Percentiles rank a stretch among this genome's conserved stretches.
These are phyloP conservation scores for Haliclona indistincta DNA, from an alignment of 37 sponge, comb jelly and placozoan genomes.

Conservation along the genomic window DNA sequence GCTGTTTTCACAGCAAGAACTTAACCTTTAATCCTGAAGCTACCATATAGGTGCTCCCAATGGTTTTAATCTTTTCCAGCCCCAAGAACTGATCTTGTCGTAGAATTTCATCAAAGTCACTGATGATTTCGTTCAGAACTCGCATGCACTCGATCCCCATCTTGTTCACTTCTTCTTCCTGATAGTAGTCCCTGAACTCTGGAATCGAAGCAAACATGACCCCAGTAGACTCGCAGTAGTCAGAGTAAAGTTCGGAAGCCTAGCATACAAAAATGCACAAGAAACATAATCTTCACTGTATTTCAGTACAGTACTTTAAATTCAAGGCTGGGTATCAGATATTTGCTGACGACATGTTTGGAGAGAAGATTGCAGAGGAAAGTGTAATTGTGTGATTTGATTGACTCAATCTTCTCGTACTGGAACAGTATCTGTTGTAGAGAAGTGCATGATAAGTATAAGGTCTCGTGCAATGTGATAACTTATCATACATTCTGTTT, in stretches of 20 bases:
- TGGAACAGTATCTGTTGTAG: neutral
- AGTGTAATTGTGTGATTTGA: slow-evolving; percentile 2
- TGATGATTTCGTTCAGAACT: slow-evolving; percentile 81
- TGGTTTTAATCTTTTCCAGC: slow-evolving; percentile 88
- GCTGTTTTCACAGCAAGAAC: neutral
- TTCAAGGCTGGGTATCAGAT: slow-evolving; percentile 35
- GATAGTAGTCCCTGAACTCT: slow-evolving; percentile 73
- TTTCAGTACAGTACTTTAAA: neutral
- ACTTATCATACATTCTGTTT: neutral
- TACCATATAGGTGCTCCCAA: slow-evolving; percentile 84
- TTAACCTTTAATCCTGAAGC: slow-evolving; percentile 57
- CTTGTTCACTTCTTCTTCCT: slow-evolving; percentile 72
- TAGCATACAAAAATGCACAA: neutral
- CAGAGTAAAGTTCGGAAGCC: slow-evolving; percentile 59
- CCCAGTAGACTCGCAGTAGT: slow-evolving; percentile 64
- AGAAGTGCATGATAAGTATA: neutral
- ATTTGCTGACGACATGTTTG: slow-evolving; percentile 72
- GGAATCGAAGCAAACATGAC: slow-evolving; percentile 93
- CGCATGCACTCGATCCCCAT: slow-evolving; percentile 84
- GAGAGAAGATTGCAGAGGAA: slow-evolving; percentile 72
- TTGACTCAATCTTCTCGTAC: neutral
- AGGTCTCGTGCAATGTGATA: neutral
- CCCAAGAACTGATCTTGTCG: slow-evolving; percentile 30
- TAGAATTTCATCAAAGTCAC: slow-evolving; percentile 49
- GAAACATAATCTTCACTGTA: neutral